These are phyloP conservation scores for Acanthosoma haemorrhoidale DNA, from an alignment of 2,888 invertebrate species.

Conservation along the genomic window DNA sequence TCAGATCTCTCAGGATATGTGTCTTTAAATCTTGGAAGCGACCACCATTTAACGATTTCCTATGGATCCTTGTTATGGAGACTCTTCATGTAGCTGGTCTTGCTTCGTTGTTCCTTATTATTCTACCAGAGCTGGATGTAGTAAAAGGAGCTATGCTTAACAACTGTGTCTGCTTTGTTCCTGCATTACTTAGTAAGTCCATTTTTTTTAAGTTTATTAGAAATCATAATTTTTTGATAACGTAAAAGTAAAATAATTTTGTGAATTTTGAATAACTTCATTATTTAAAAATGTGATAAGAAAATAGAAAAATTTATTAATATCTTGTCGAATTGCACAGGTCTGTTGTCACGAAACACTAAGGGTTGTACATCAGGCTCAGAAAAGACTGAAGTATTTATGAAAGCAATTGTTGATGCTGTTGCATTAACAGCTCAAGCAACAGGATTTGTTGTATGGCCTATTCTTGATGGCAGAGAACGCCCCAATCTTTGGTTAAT, in stretches of 20 bases:
- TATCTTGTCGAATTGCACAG: constrained; percentile 47
- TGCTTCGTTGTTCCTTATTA: constrained; percentile 76
- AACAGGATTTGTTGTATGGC: constrained; percentile 88
- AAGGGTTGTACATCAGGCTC: constrained; percentile 54
- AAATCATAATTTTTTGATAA: neutral
- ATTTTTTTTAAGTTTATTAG: neutral
- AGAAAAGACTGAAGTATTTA: constrained; percentile 43
- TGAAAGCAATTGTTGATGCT: constrained; percentile 73
- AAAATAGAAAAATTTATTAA: too few species aligned
- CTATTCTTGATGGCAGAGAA: constrained; percentile 65
- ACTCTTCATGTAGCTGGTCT: constrained; percentile 83
- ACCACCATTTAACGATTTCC: constrained; percentile 60
- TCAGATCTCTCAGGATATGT: constrained; percentile 79
- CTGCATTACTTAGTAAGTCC: constrained; percentile 55
- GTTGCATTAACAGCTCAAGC: constrained; percentile 82
- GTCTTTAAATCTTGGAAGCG: constrained; percentile 82
- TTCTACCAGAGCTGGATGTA: constrained; percentile 87
- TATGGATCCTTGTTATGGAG: constrained; percentile 75
- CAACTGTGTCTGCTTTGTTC: constrained; percentile 89
- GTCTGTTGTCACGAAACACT: constrained; percentile 73
- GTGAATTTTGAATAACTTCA: too few species aligned
- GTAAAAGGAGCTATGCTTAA: constrained; percentile 94
- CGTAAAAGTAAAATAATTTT: neutral
- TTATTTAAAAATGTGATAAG: too few species aligned
- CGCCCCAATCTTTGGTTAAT: constrained; percentile 72